Percentiles rank a stretch among this genome's conserved stretches.
phyloP scores from a whole-genome alignment of 1,140 invertebrate species.

The Drosophila parvula region DNA sequence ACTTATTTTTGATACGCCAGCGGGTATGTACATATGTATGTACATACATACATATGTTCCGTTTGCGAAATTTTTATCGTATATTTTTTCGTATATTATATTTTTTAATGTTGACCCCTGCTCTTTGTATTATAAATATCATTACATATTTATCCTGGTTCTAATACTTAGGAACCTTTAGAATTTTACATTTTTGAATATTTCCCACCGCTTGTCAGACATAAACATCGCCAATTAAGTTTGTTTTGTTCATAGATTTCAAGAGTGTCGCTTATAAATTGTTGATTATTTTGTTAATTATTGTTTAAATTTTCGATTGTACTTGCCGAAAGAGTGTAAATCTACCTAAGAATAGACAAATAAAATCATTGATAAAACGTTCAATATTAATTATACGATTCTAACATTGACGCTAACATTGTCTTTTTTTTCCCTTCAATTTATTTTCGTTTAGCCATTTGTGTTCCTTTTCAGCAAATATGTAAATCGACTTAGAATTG shows the following conservation, averaged over 20 bases:
- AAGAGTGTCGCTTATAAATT: neutral
- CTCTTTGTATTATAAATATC: neutral
- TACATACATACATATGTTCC: too few relatives aligned
- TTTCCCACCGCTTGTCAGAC: neutral
- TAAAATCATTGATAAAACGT: neutral
- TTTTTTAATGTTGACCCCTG: too few relatives aligned
- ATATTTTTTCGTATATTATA: too few relatives aligned
- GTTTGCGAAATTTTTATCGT: too few relatives aligned
- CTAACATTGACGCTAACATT: neutral
- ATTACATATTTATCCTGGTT: too few relatives aligned
- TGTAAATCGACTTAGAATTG: constrained; percentile 62
- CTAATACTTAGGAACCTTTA: neutral
- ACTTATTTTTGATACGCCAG: too few relatives aligned
- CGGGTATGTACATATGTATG: too few relatives aligned
- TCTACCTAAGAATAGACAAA: neutral
- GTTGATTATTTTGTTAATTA: neutral
- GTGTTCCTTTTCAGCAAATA: constrained; percentile 36
- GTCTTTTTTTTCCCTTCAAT: neutral
- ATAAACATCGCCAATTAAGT: neutral
- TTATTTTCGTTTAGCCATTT: constrained; percentile 31
- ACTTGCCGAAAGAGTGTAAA: neutral
- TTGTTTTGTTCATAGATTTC: neutral
- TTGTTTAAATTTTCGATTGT: neutral
- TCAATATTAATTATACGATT: constrained; percentile 2
- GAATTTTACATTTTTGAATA: neutral